Conservation (phyloP, 2,113 vertebrate genomes). For the Amphilophus citrinellus region DNA sequence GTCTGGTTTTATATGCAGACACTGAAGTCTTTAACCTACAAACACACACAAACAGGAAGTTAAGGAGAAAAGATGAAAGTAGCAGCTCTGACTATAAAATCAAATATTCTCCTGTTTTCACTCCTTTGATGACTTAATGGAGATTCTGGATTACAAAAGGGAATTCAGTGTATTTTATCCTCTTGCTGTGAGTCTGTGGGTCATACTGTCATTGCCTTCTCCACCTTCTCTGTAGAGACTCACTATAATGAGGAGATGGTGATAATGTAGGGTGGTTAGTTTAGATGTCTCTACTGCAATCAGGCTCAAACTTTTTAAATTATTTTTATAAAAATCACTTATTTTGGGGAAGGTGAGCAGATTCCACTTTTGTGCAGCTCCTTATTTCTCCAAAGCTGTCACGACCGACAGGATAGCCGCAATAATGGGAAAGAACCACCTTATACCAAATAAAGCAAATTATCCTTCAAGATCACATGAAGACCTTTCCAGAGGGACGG, state of each 20-base stretch:
- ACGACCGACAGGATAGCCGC: neutral
- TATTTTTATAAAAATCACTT: neutral
- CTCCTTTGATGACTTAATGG: too few species aligned
- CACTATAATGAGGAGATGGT: neutral
- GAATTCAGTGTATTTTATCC: neutral
- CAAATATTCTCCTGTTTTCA: neutral
- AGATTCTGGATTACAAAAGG: neutral
- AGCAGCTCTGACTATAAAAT: neutral
- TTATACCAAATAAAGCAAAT: neutral
- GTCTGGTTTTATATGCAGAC: neutral
- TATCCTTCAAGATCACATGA: neutral
- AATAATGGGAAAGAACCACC: neutral
- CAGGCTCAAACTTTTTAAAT: fast-evolving
- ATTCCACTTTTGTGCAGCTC: neutral
- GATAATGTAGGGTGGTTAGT: too few species aligned
- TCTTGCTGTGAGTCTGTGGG: neutral
- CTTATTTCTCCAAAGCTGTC: neutral
- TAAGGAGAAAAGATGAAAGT: neutral
- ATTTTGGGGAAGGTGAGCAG: too few species aligned
- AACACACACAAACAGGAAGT: neutral
- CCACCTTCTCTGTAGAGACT: neutral
- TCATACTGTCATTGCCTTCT: neutral
- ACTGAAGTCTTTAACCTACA: too few species aligned
- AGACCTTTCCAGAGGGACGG: neutral
- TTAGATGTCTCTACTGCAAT: too few species aligned